Percentiles rank a stretch among this genome's conserved stretches.
These are phyloP conservation scores for Myrmecobius fasciatus DNA, from an alignment of 2,113 vertebrate genomes.

Conservation along the genomic window DNA sequence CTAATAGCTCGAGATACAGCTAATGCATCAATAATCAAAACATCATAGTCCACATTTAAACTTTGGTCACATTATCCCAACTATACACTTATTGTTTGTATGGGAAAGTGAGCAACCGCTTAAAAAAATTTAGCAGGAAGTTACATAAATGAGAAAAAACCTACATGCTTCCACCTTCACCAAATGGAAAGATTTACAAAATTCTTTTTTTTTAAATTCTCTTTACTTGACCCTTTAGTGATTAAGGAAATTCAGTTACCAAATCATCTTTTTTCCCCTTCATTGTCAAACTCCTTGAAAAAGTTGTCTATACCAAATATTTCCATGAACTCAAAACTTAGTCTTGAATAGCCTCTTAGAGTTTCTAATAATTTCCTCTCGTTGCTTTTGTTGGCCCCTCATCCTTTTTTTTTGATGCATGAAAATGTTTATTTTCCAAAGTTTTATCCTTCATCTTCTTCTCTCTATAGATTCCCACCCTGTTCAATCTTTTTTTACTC, in stretches of 20 bases:
- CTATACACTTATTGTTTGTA: background rate
- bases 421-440: background rate
- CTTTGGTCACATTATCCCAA: background rate
- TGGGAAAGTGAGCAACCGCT: background rate
- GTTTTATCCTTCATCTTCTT: background rate
- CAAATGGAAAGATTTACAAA: background rate
- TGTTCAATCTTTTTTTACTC: constrained; percentile 10
- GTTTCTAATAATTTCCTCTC: constrained; percentile 3
- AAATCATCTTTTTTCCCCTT: constrained; percentile 39
- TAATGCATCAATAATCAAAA: background rate
- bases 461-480: constrained; percentile 15
- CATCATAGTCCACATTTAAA: background rate
- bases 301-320: constrained; percentile 34
- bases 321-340: constrained; percentile 62
- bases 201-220: no score
- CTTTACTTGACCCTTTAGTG: background rate
- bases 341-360: constrained; percentile 14
- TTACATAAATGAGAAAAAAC: background rate
- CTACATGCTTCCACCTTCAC: background rate
- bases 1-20: background rate
- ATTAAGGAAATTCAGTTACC: background rate
- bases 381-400: background rate
- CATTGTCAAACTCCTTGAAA: constrained; percentile 44
- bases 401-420: background rate
- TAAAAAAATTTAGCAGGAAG: background rate